Evolutionary conservation across 2,888 invertebrate genomes (phyloP).

Genomic region (Dryadula phaetusa): DNA sequence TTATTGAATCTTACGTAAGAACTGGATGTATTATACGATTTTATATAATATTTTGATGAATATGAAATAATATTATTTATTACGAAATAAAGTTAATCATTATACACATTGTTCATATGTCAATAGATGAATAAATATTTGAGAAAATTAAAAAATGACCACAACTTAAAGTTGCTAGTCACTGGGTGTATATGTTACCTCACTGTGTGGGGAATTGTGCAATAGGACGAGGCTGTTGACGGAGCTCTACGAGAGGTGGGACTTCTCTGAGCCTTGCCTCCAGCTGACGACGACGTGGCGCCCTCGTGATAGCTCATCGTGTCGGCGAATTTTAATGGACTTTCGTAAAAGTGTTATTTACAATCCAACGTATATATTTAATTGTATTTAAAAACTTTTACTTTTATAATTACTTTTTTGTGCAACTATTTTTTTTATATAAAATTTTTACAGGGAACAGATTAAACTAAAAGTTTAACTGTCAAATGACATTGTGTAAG

Average conservation of each 20-base stretch:
- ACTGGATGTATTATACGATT: neutral
- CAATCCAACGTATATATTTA: neutral
- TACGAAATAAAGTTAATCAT: neutral
- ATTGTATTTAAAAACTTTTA: neutral
- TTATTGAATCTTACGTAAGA: neutral
- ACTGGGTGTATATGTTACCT: slow-evolving; percentile 28
- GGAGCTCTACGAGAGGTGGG: slow-evolving; percentile 97
- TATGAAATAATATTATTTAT: neutral
- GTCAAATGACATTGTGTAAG: slow-evolving; percentile 10
- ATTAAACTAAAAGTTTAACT: slow-evolving; percentile 10
- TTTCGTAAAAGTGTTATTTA: slow-evolving; percentile 31
- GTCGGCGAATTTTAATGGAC: slow-evolving; percentile 34
- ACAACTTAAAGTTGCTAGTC: neutral
- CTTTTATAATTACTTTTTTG: neutral
- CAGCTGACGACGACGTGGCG: slow-evolving; percentile 43
- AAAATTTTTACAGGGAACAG: slow-evolving; percentile 4
- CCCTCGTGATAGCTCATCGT: slow-evolving; percentile 31
- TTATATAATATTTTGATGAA: neutral
- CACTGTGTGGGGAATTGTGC: slow-evolving; percentile 49
- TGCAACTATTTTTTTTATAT: neutral
- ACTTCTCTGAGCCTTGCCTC: slow-evolving; percentile 86
- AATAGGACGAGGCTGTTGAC: slow-evolving; percentile 96
- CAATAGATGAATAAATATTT: neutral
- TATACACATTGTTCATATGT: neutral
- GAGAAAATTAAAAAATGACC: neutral